Evolutionary conservation across 2,113 vertebrate genomes (phyloP).

Genomic region (Monarcha castaneiventris): DNA sequence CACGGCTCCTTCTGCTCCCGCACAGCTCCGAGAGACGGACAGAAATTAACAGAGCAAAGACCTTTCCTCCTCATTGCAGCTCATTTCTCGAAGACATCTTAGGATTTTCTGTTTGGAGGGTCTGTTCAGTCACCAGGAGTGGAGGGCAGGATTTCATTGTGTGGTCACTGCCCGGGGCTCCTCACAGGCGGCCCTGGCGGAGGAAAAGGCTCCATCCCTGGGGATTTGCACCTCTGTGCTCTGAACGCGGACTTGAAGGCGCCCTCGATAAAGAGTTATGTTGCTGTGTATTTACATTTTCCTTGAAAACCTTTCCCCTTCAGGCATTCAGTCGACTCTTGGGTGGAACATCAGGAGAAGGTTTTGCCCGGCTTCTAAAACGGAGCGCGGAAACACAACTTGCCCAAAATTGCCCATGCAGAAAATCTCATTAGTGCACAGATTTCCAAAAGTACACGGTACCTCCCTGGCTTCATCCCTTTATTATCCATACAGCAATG

Average conservation of each 20-base stretch:
- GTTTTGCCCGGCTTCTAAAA: not conserved
- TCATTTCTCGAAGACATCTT: fast-evolving
- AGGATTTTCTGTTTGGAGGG: fast-evolving
- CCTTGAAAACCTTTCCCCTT: not conserved
- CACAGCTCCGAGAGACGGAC: fast-evolving
- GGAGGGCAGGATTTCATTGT: fast-evolving
- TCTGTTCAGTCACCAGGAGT: fast-evolving
- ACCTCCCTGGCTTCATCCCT: not conserved
- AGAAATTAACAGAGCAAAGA: fast-evolving
- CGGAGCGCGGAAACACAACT: not conserved
- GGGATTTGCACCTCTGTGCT: not conserved
- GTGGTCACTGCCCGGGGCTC: fast-evolving
- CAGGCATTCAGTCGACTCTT: not conserved
- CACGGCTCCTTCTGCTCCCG: not conserved
- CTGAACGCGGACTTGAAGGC: fast-evolving
- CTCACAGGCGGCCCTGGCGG: not conserved
- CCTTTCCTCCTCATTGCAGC: not conserved
- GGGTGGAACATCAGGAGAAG: not conserved
- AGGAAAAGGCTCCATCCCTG: not conserved
- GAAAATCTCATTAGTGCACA: not conserved
- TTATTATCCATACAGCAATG: not conserved
- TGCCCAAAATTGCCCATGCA: not conserved
- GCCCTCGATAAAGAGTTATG: not conserved
- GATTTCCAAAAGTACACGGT: not conserved
- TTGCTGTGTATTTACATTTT: not conserved